Conservation (phyloP, 2,888 invertebrate species). For the Ypsolopha scabrella region DNA sequence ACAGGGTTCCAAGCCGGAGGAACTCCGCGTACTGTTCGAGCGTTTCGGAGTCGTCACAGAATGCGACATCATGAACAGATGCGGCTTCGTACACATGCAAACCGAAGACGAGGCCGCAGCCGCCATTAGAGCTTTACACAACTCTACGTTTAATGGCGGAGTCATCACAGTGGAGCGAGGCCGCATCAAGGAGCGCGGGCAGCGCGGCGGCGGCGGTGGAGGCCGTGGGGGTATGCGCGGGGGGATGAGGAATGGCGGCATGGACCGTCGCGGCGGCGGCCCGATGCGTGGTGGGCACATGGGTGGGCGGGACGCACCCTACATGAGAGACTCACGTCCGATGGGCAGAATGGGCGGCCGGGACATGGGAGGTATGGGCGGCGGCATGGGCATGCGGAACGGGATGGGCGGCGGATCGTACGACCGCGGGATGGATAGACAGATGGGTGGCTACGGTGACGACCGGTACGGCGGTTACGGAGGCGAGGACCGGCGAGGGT, state of each 20-base stretch:
- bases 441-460: conserved; percentile 37
- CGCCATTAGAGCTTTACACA: conserved; percentile 85
- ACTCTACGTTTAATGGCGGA: conserved; percentile 85
- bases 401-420: conserved; percentile 35
- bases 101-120: conserved; percentile 84
- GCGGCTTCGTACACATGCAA: conserved; percentile 94
- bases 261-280: conserved; percentile 41
- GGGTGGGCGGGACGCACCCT: conserved; percentile 26
- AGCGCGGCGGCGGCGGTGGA: conserved; percentile 60
- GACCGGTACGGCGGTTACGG: conserved; percentile 57
- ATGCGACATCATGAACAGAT: conserved; percentile 94
- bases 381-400: conserved; percentile 44
- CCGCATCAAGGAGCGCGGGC: conserved; percentile 78
- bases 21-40: conserved; percentile 85
- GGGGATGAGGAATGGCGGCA: conserved; percentile 48
- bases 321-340: conserved; percentile 47
- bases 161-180: conserved; percentile 88
- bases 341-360: conserved; percentile 25
- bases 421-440: conserved; percentile 40
- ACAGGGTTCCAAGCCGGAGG: conserved; percentile 85
- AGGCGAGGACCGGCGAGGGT: conserved; percentile 56
- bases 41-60: conserved; percentile 91
- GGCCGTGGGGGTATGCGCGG: conserved; percentile 47
- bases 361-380: conserved; percentile 48
- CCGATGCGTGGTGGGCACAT: conserved; percentile 34